Evolutionary conservation across 2,888 invertebrate species (phyloP).

Genomic region (Melanophora roralis): DNA sequence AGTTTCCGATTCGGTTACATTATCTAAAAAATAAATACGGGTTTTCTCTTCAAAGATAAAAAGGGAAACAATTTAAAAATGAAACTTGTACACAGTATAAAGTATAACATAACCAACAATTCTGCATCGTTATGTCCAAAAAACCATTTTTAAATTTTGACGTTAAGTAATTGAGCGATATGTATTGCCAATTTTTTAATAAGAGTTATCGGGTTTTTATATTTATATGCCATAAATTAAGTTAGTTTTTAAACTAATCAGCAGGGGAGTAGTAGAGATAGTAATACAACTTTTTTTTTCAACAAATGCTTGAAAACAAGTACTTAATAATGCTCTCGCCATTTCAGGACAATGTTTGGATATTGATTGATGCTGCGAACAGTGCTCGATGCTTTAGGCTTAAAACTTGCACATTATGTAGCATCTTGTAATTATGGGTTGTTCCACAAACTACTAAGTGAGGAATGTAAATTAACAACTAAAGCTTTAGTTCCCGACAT

Average conservation of each 20-base stretch:
- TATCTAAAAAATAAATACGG: too few relatives aligned
- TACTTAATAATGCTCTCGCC: slow-evolving; percentile 47
- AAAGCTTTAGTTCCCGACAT: neutral
- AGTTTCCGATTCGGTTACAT: too few relatives aligned
- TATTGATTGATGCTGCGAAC: slow-evolving; percentile 46
- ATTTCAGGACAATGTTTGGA: slow-evolving; percentile 49
- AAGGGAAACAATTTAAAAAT: too few relatives aligned
- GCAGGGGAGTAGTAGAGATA: slow-evolving; percentile 39
- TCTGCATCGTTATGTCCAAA: too few relatives aligned
- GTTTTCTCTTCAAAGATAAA: too few relatives aligned
- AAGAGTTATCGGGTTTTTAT: too few relatives aligned
- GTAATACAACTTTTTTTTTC: slow-evolving; percentile 21
- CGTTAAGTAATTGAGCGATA: too few relatives aligned
- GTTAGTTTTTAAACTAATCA: neutral
- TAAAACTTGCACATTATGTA: slow-evolving; percentile 42
- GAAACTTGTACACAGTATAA: too few relatives aligned
- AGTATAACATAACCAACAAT: too few relatives aligned
- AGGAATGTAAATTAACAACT: neutral
- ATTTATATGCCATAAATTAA: neutral
- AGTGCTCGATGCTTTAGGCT: slow-evolving; percentile 28
- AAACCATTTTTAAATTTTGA: too few relatives aligned
- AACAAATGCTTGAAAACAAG: slow-evolving; percentile 5
- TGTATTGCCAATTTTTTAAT: too few relatives aligned
- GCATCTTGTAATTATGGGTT: slow-evolving; percentile 49
- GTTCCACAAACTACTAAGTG: neutral